Evolutionary conservation across 2,797 vertebrate species (phyloP), one percentile per base, ranked within the genome.

Genomic region (Sciaenops ocellatus): DNA sequence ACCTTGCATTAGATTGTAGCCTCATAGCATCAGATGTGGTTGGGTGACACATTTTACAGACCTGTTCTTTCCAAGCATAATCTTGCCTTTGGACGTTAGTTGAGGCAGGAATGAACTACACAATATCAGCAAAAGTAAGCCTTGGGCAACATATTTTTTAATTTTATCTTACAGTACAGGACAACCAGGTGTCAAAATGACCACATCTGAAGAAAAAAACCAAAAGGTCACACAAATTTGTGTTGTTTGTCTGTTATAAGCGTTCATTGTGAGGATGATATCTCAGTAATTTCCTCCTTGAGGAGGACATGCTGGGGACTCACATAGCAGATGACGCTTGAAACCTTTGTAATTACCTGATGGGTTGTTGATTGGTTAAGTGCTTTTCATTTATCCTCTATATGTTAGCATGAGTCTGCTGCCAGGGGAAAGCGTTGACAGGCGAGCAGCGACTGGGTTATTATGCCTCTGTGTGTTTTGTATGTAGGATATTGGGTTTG

Each of bases 291-390:
- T 73, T 83, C 11, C 56, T 54, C 69, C 61, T 73, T 67, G 20
- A 63, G n/a, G 50, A 48, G 11, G 42, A 80, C 60, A 73, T 57
- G 15, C 28, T 65, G 38, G 17, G 51, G 57, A 64, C 55, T 67
- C 57, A 73, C 11, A 47, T 28, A 50, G 26, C 82, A 80, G 86
- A 88, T 69, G 76, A 89, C 79, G 80, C 74, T 75, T 73, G 50
- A 80, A 81, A 83, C 76, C 73, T 87, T 86, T 85, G 79, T 91
- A 92, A 93, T 93, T 87, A 90, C 80, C 83, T 77, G 84, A 91
- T 89, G 87, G 90, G 41, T 83, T 78, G 86, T 55, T 91, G 90
- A 94, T 91, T 87, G 90, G 61, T 90, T 90, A 91, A 94, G 91
- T 92, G 88, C 90, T 90, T 92, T 87, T 89, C 89, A 93, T 92